Evolutionary conservation across 53 echinoderm and acorn worm species (phyloP).

Genomic region (Glandiceps talaboti): DNA sequence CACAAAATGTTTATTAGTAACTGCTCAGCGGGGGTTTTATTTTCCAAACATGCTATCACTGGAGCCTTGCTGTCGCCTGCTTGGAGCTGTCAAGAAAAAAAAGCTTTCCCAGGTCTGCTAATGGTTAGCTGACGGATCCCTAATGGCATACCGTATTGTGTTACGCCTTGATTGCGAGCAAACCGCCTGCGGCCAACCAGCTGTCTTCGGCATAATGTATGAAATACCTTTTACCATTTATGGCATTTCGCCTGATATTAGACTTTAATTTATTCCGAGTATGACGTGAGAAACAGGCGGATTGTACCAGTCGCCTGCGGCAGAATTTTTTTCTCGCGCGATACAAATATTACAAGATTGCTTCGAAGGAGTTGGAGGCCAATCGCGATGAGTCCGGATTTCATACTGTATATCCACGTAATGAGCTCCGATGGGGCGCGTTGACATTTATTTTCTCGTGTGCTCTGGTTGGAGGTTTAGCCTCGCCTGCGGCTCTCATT

Average conservation of each 20-base stretch:
- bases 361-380: background rate
- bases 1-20: too few relatives aligned
- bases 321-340: background rate
- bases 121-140: background rate
- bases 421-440: background rate
- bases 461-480: background rate
- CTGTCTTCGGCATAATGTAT: background rate
- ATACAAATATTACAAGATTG: background rate
- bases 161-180: background rate
- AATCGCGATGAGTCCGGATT: background rate
- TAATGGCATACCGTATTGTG: background rate
- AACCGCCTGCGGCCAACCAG: conserved; percentile 1
- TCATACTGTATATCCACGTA: background rate
- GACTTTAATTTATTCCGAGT: background rate
- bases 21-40: too few relatives aligned
- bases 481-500: background rate
- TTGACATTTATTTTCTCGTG: background rate
- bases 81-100: background rate
- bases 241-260: background rate
- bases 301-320: background rate
- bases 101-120: background rate
- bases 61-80: too few relatives aligned
- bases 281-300: background rate
- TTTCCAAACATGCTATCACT: too few relatives aligned
- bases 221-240: background rate